These are phyloP conservation scores for Tetramorium alpestre DNA, from an alignment of 1,140 invertebrate genomes.

Conservation along the genomic window DNA sequence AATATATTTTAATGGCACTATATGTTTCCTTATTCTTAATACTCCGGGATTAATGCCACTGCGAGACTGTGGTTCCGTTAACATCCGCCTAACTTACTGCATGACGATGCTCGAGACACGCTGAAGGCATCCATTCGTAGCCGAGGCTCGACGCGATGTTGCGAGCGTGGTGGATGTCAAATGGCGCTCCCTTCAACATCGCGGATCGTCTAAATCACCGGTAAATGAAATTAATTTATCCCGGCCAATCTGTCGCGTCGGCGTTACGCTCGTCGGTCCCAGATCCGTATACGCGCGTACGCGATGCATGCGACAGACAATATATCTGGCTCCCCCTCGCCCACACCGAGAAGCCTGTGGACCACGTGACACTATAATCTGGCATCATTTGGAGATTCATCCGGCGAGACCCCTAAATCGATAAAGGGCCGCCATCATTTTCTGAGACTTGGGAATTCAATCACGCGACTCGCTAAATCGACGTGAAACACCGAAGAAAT, in stretches of 20 bases:
- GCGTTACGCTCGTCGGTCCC: constrained; percentile 73
- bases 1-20: background rate
- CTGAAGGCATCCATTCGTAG: constrained; percentile 46
- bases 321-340: constrained; percentile 72
- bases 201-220: constrained; percentile 76
- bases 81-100: constrained; percentile 27
- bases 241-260: constrained; percentile 78
- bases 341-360: constrained; percentile 13
- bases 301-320: constrained; percentile 77
- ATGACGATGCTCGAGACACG: constrained; percentile 37
- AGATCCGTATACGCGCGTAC: constrained; percentile 65
- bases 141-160: constrained; percentile 10
- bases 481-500: constrained; percentile 43
- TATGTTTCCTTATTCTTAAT: background rate
- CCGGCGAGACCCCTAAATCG: constrained; percentile 53
- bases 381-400: constrained; percentile 70
- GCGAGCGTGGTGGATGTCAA: constrained; percentile 70
- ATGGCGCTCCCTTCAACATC: constrained; percentile 69
- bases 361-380: constrained; percentile 72
- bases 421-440: constrained; percentile 71
- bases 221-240: constrained; percentile 80
- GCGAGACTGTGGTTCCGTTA: background rate
- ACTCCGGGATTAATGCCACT: background rate
- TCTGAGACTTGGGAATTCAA: constrained; percentile 69
- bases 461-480: constrained; percentile 58